Evolutionary conservation across 2,797 vertebrate species (phyloP), one percentile per base, ranked within the genome.

Genomic region (Rhabdophis nuchalis): DNA sequence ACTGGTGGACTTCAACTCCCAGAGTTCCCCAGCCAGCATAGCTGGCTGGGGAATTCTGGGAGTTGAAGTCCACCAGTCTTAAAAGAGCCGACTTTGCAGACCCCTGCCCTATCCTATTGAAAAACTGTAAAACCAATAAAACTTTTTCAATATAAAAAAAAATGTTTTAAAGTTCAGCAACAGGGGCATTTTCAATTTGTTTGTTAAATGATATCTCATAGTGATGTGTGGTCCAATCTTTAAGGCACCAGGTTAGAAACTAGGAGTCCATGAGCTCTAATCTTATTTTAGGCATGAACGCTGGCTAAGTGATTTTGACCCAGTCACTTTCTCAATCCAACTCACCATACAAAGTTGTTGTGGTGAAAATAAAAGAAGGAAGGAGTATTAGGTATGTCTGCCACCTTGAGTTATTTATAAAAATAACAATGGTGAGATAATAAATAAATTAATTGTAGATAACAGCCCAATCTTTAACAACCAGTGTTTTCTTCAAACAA

Each of bases 141-240:
- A n/a, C n/a, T n/a, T n/a, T n/a, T n/a, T n/a, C n/a, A n/a, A n/a
- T n/a, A n/a, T n/a, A n/a, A n/a, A n/a, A n/a, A 10, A 57, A 56
- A 32, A 77, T 29, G 23, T 4, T 60, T 89, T 4, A 82, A 92
- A 88, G 0, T 7, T 0, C 89, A 0, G 25, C 3, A 5, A 89
- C 14, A 88, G n/a, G 14, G 85, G 89, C 87, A 32, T 85, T 87
- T 27, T 61, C 16, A 36, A 89, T 18, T 4, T 32, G 0, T n/a
- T 93, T 92, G 53, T 77, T 89, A 57, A 90, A 88, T 92, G 53
- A 90, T 87, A 90, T 88, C 82, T 87, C 16, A 60, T n/a, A n/a
- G n/a, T 60, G 86, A 85, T 54, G 46, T 61, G 27, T 87, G 10
- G 50, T 46, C 32, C 36, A 36, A 16, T 36, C 14, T 32, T 36